phyloP scores from a whole-genome alignment of 2,888 invertebrate genomes.

The Ischnura elegans region DNA sequence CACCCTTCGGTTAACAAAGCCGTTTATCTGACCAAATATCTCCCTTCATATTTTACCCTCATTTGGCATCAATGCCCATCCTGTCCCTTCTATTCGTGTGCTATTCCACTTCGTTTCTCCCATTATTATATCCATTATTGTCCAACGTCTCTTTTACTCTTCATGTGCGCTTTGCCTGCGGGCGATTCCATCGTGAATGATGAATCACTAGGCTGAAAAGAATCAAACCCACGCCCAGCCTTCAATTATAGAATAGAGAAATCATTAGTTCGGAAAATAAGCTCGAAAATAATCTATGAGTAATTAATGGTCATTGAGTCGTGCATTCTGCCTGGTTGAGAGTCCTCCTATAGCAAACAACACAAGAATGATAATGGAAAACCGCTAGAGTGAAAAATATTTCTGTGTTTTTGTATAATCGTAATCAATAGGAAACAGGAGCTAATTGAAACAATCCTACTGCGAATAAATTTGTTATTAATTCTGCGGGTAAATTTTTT shows the following conservation, averaged over 20 bases:
- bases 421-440: too few relatives aligned
- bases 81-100: background rate
- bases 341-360: too few relatives aligned
- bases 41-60: background rate
- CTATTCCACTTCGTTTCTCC: background rate
- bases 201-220: background rate
- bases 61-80: background rate
- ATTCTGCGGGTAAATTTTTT: too few relatives aligned
- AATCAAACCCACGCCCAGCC: background rate
- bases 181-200: background rate
- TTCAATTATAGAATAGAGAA: background rate
- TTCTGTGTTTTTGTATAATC: too few relatives aligned
- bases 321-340: background rate
- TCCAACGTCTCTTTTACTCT: background rate
- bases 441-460: too few relatives aligned
- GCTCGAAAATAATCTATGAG: background rate
- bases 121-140: background rate
- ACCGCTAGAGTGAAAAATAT: too few relatives aligned
- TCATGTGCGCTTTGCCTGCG: background rate
- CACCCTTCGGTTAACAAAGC: background rate
- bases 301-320: background rate
- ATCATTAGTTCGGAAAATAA: background rate
- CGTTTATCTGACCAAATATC: constrained; percentile 11
- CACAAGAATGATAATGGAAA: too few relatives aligned
- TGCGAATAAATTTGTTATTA: too few relatives aligned